These are phyloP conservation scores for Dendrocincla tyrannina DNA, from an alignment of 2,797 vertebrate species.

Conservation along the genomic window DNA sequence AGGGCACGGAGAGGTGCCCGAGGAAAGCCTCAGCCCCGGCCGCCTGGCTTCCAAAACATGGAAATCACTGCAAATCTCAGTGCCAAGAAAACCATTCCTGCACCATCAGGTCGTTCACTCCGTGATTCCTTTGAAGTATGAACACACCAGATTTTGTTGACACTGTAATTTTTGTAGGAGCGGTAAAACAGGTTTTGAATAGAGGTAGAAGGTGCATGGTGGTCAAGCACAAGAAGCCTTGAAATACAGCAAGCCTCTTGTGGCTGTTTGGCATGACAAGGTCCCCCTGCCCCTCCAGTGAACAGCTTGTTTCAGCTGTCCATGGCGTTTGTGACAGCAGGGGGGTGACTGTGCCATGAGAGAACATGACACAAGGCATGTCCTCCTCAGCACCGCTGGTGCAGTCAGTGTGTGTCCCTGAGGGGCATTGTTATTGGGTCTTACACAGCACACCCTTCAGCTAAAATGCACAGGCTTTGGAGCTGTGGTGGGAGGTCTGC, in stretches of 20 bases:
- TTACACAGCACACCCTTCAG: neutral
- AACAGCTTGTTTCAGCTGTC: neutral
- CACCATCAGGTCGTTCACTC: accelerated
- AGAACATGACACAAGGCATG: neutral
- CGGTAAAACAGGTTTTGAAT: neutral
- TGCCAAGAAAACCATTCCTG: too few species aligned
- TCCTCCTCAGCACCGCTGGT: neutral
- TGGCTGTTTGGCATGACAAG: neutral
- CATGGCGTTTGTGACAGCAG: neutral
- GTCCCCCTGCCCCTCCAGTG: accelerated
- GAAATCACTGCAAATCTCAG: accelerated
- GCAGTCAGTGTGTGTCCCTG: neutral
- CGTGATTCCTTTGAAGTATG: accelerated
- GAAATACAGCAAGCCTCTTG: accelerated
- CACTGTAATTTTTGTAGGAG: accelerated
- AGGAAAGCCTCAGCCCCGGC: neutral
- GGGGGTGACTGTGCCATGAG: neutral
- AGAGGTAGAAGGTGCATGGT: neutral
- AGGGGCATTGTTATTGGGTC: too few species aligned
- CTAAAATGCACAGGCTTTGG: neutral
- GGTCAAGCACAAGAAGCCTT: neutral
- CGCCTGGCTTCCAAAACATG: accelerated
- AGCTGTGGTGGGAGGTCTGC: neutral
- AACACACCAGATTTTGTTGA: neutral
- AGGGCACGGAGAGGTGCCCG: accelerated